A percentile compares a stretch with the other conserved stretches of the same genome.
phyloP scores from a whole-genome alignment of 2,888 invertebrate species.

The Siphlonurus alternatus region DNA sequence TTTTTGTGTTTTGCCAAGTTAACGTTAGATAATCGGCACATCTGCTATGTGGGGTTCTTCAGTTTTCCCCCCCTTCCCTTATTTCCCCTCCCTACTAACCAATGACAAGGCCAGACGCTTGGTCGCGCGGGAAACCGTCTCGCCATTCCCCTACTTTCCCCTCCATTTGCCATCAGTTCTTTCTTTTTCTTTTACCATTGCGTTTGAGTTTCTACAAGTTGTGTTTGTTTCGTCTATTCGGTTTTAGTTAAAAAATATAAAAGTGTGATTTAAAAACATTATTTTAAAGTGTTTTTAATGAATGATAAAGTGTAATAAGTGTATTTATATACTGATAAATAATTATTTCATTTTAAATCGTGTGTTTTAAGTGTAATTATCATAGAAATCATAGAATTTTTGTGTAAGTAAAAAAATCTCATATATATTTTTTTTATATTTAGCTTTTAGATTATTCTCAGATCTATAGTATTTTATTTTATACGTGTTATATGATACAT shows the following conservation, averaged over 20 bases:
- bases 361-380: background rate
- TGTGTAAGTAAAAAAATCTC: background rate
- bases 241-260: too few species aligned
- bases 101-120: background rate
- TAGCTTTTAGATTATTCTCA: too few species aligned
- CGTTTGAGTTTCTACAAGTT: background rate
- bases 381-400: background rate
- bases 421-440: too few species aligned
- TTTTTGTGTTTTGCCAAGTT: background rate
- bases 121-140: background rate
- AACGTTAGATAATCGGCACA: background rate
- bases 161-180: background rate
- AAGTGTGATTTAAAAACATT: too few species aligned
- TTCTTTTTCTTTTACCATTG: background rate
- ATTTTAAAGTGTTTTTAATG: too few species aligned
- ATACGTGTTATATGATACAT: too few species aligned
- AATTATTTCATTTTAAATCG: too few species aligned
- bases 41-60: too few species aligned
- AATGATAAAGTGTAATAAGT: too few species aligned
- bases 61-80: background rate
- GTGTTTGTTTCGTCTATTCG: too few species aligned
- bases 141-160: background rate
- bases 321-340: too few species aligned
- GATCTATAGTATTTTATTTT: too few species aligned
- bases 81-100: background rate